Conservation (phyloP, 2,113 vertebrate species). For the Colaptes auratus region DNA sequence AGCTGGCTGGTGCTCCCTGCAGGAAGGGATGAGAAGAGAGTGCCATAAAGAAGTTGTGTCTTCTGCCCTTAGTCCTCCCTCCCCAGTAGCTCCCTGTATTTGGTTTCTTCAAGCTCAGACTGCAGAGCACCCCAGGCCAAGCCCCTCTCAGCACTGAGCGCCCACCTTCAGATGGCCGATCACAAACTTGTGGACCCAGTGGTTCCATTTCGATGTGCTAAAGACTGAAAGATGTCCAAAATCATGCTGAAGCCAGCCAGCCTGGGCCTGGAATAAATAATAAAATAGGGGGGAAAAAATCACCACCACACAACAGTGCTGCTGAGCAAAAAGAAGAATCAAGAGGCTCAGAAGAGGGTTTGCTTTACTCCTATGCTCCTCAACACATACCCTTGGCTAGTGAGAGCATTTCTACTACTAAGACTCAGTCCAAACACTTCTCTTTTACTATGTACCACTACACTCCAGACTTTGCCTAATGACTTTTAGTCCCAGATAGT, state of each 20-base stretch:
- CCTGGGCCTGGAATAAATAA: constrained; percentile 73
- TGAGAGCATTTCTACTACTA: background rate
- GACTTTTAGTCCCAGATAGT: background rate
- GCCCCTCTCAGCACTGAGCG: background rate
- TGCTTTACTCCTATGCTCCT: background rate
- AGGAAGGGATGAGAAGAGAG: background rate
- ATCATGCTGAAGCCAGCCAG: constrained; percentile 87
- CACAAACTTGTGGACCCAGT: constrained; percentile 82
- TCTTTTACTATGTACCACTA: background rate
- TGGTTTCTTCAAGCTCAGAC: background rate
- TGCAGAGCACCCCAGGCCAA: background rate
- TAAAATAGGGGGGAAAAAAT: accelerated
- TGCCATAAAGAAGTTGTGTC: background rate
- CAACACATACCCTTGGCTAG: background rate
- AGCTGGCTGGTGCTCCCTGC: constrained; percentile 84
- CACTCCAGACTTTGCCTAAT: background rate
- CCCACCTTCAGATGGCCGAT: constrained; percentile 85
- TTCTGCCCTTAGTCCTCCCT: background rate
- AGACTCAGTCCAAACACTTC: background rate
- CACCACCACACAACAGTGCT: background rate
- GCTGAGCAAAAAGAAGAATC: background rate
- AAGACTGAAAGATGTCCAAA: constrained; percentile 86
- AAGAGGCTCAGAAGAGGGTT: background rate
- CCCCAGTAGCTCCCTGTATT: background rate
- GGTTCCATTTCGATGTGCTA: constrained; percentile 80